These are phyloP conservation scores for Cryptotis parvus DNA, from an alignment of 2,113 vertebrate genomes.

Conservation along the genomic window DNA sequence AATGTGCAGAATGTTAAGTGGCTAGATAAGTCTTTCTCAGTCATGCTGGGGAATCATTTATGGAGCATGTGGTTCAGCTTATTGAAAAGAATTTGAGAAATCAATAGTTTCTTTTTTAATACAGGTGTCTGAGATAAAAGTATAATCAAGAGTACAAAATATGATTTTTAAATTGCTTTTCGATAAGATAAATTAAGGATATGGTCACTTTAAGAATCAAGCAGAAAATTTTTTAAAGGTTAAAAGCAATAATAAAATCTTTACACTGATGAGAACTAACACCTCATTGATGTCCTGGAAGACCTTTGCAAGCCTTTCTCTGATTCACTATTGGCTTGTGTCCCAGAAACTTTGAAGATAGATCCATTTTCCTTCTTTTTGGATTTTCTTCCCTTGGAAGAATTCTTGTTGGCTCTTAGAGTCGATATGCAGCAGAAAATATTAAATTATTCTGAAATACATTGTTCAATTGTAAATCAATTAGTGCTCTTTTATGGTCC, in stretches of 20 bases:
- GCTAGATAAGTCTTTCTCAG: not conserved
- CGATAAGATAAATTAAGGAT: conserved; percentile 18
- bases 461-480: conserved; percentile 49
- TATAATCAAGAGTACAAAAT: conserved; percentile 10
- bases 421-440: not conserved
- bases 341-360: conserved; percentile 55
- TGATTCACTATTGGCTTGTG: conserved; percentile 37
- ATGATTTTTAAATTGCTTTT: conserved; percentile 29
- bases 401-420: not conserved
- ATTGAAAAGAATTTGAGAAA: not conserved
- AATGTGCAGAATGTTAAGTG: not conserved
- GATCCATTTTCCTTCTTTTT: conserved; percentile 19
- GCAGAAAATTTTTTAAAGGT: conserved; percentile 37
- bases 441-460: conserved; percentile 42
- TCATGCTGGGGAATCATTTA: not conserved
- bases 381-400: not conserved
- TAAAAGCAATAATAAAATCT: conserved; percentile 38
- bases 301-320: conserved; percentile 17
- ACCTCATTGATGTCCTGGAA: not conserved
- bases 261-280: not conserved
- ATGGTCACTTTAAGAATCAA: conserved; percentile 55
- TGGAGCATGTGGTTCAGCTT: not conserved
- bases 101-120: not conserved
- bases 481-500: not conserved
- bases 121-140: not conserved